These are phyloP conservation scores for Agrotis clavis DNA, from an alignment of 2,888 invertebrate species.

Conservation along the genomic window DNA sequence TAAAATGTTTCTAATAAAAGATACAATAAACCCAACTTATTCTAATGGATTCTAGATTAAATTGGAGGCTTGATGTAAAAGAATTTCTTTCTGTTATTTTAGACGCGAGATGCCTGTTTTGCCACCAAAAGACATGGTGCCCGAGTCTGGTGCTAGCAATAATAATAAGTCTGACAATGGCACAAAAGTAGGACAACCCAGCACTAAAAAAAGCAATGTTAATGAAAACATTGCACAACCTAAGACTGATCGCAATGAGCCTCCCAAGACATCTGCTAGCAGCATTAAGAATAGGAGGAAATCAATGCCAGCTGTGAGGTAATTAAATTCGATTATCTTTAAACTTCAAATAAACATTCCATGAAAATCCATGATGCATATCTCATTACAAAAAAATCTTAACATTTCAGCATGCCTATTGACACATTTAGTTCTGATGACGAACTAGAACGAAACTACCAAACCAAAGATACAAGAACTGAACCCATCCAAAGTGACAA, in stretches of 20 bases:
- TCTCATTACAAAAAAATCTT: not conserved
- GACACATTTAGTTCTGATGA: slow-evolving; percentile 78
- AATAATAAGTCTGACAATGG: slow-evolving; percentile 23
- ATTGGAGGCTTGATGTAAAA: not conserved
- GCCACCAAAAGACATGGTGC: slow-evolving; percentile 7
- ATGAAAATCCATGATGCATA: not conserved
- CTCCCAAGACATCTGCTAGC: slow-evolving; percentile 37
- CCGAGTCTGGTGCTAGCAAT: slow-evolving; percentile 10
- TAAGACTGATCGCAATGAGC: slow-evolving; percentile 40
- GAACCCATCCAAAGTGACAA: slow-evolving; percentile 47
- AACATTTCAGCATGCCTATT: slow-evolving; percentile 58
- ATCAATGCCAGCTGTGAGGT: slow-evolving; percentile 79
- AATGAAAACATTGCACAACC: slow-evolving; percentile 38
- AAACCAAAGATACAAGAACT: slow-evolving; percentile 52
- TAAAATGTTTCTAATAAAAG: not conserved
- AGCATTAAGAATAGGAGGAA: slow-evolving; percentile 77
- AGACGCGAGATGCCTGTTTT: slow-evolving; percentile 26
- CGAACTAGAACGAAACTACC: slow-evolving; percentile 67
- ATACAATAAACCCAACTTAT: not conserved
- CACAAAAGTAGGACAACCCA: slow-evolving; percentile 25
- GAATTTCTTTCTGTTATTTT: slow-evolving; percentile 19
- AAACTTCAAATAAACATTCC: not conserved
- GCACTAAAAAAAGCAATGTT: slow-evolving; percentile 31
- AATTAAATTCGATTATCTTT: slow-evolving; percentile 27
- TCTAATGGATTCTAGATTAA: not conserved